These are phyloP conservation scores for Phoxinus dragarum DNA, from an alignment of 2,797 vertebrate genomes.

Conservation along the genomic window DNA sequence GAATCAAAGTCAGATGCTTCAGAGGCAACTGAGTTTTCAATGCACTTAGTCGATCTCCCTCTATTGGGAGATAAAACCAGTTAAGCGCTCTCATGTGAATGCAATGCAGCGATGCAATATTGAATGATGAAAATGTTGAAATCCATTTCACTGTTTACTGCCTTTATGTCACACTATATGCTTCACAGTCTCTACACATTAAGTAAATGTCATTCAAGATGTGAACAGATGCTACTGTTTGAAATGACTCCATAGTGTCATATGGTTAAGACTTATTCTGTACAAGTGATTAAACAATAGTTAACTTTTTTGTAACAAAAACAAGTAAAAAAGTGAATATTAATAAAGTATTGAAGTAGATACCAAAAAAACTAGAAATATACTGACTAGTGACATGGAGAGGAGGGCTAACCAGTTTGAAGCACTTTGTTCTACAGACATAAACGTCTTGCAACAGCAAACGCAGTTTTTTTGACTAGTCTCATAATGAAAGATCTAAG, in stretches of 20 bases:
- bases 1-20: slow-evolving; percentile 51
- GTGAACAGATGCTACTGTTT: not conserved
- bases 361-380: not conserved
- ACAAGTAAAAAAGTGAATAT: not conserved
- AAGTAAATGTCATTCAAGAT: slow-evolving; percentile 28
- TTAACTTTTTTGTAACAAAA: not conserved
- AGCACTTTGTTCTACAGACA: slow-evolving; percentile 5
- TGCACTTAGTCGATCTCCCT: slow-evolving; percentile 40
- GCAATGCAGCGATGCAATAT: slow-evolving; percentile 19
- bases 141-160: slow-evolving; percentile 46
- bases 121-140: slow-evolving; percentile 60
- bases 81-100: slow-evolving; percentile 33
- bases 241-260: not conserved
- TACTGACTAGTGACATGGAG: not conserved
- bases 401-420: not conserved
- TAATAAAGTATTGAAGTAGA: not conserved
- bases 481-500: slow-evolving; percentile 15
- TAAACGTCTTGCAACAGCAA: slow-evolving; percentile 19
- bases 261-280: not conserved
- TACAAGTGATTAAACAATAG: not conserved
- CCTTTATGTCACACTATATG: slow-evolving; percentile 12
- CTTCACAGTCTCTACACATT: slow-evolving; percentile 4
- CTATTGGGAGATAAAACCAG: slow-evolving; percentile 52
- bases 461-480: not conserved
- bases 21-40: slow-evolving; percentile 51